These are phyloP conservation scores for Lethrus apterus DNA, from an alignment of 1,140 invertebrate genomes.

Conservation along the genomic window DNA sequence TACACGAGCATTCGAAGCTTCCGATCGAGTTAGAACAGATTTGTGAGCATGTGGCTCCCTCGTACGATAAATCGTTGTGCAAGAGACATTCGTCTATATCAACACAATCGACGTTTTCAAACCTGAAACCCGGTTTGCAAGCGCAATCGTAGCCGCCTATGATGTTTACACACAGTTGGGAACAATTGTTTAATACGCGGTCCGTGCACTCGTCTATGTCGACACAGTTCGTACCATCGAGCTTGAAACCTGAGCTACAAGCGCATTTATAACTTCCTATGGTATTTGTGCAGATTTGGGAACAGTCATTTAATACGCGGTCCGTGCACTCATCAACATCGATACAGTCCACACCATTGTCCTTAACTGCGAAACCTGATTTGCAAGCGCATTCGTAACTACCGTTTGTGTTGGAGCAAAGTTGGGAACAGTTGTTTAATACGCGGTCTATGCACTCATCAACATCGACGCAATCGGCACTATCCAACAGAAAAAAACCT, in stretches of 20 bases:
- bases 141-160: slow-evolving; percentile 54
- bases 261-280: slow-evolving; percentile 51
- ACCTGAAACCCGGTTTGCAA: slow-evolving; percentile 47
- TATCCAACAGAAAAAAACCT: slow-evolving; percentile 1
- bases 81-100: slow-evolving; percentile 54
- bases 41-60: slow-evolving; percentile 43
- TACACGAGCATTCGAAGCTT: slow-evolving; percentile 56
- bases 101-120: slow-evolving; percentile 46
- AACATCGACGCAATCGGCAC: no score
- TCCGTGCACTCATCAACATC: slow-evolving; percentile 56
- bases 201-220: slow-evolving; percentile 61
- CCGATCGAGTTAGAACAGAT: slow-evolving; percentile 43
- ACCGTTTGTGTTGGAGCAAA: slow-evolving; percentile 43
- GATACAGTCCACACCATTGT: slow-evolving; percentile 47
- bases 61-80: slow-evolving; percentile 44
- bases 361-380: slow-evolving; percentile 37
- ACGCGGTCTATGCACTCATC: slow-evolving; percentile 53
- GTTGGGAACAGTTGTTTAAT: slow-evolving; percentile 40
- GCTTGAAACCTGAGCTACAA: slow-evolving; percentile 49
- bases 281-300: slow-evolving; percentile 43
- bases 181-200: slow-evolving; percentile 45
- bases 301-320: slow-evolving; percentile 41
- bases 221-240: slow-evolving; percentile 40
- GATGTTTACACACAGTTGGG: slow-evolving; percentile 55
- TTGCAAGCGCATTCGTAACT: slow-evolving; percentile 56